Evolutionary conservation across 2,797 vertebrate genomes (phyloP).

Genomic region (Manis javanica): DNA sequence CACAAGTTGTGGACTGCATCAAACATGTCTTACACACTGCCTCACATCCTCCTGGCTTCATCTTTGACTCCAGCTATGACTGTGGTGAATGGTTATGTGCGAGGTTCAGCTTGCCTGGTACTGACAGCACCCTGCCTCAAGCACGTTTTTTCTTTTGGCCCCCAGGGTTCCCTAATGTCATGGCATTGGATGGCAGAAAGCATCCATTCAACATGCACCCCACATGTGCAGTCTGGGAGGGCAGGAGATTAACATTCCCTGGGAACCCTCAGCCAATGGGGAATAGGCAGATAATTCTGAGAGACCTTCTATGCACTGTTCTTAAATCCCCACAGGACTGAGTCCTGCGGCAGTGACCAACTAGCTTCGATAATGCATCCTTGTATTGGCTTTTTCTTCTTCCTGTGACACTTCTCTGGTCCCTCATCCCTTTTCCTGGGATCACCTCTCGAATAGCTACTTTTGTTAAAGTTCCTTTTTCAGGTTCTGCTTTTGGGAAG

Average conservation of each 20-base stretch:
- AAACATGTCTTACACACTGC: background rate
- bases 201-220: background rate
- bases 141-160: background rate
- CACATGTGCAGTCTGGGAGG: background rate
- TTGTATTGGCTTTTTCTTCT: background rate
- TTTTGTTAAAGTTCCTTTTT: too few species aligned
- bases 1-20: too few species aligned
- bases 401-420: background rate
- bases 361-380: fast-evolving
- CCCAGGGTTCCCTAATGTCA: background rate
- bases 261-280: background rate
- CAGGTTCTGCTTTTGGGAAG: background rate
- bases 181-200: background rate
- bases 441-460: background rate
- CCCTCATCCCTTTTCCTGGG: background rate
- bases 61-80: background rate
- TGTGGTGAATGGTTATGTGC: background rate
- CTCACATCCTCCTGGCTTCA: background rate
- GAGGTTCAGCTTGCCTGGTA: background rate
- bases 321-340: fast-evolving
- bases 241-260: background rate
- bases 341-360: background rate
- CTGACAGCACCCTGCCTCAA: background rate
- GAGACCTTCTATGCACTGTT: background rate
- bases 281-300: background rate